A percentile compares a stretch with the other conserved stretches of the same genome.
Evolutionary conservation across 1,140 invertebrate genomes (phyloP).

Genomic region (Maconellicoccus hirsutus): DNA sequence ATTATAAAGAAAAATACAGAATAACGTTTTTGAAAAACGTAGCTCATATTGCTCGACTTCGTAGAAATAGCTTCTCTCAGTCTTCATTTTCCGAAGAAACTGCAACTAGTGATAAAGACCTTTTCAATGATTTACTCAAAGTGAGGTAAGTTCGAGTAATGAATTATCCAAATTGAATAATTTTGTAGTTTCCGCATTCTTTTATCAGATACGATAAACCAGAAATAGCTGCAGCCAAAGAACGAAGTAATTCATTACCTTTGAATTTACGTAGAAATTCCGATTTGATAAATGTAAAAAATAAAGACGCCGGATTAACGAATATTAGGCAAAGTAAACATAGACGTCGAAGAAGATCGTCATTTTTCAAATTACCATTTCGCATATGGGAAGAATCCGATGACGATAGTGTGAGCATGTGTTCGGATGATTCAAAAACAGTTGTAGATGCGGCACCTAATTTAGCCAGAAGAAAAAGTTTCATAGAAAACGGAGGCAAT

Average conservation of each 20-base stretch:
- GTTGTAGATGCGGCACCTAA: conserved; percentile 17
- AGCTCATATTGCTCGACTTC: not conserved
- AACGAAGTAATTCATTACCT: not conserved
- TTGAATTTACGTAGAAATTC: not conserved
- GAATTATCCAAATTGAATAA: not conserved
- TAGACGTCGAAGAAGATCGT: conserved; percentile 1
- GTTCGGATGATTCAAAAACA: conserved; percentile 23
- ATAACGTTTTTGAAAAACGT: not conserved
- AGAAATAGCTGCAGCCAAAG: not conserved
- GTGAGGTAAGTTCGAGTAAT: not conserved
- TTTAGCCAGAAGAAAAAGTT: conserved; percentile 39
- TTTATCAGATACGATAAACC: not conserved
- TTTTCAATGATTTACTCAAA: not conserved
- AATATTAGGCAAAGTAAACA: not conserved
- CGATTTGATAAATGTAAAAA: not conserved
- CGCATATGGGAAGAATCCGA: conserved; percentile 26
- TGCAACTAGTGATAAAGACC: not conserved
- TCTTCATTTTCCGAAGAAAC: not conserved
- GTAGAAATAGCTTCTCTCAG: not conserved
- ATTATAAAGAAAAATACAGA: not conserved
- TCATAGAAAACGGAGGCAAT: conserved; percentile 50
- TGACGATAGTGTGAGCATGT: conserved; percentile 23
- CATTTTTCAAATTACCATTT: conserved; percentile 20
- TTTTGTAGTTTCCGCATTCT: not conserved
- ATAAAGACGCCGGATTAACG: too few species aligned